Evolutionary conservation across 2,888 invertebrate genomes (phyloP), one percentile per base, ranked within the genome.

Genomic region (Ophraella communa): DNA sequence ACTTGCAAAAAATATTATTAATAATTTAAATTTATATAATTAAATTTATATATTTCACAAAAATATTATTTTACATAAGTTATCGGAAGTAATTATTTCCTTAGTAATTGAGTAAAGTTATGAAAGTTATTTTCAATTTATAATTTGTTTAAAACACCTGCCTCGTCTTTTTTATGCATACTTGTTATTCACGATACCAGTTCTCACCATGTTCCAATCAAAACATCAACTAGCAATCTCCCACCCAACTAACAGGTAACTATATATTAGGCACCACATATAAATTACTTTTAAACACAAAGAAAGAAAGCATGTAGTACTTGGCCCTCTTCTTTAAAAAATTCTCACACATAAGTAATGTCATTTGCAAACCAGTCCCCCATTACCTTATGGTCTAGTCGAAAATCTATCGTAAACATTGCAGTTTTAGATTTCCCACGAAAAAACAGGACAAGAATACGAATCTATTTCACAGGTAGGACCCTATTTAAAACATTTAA

Each of bases 371-470:
- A 64, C 69, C 66, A 53, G 69, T 65, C 67, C 66, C 69, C 66
- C 63, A 39, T 39, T 39, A 14, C 39, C 39, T 39, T 65, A 59
- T 47, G 56, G 58, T 66, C 67, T 67, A 70, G 69, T 58, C 64
- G 60, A 63, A 69, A 69, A 63, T 60, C 45, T 60, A 59, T 56
- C 23, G 62, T 54, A 65, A 66, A 66, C 66, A 62, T 69, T 55
- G 54, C 55, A 61, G 54, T 62, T 59, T 62, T 61, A 59, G 66
- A 64, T 71, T 72, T 73, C 71, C 71, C 73, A 73, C 71, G 73
- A 65, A 67, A 59, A 64, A 62, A 62, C 65, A 56, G 57, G 63
- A 67, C 66, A 64, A 61, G 49, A 59, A 67, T 60, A 66, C 55
- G 65, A 65, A 69, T 67, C 67, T 71, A 68, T 67, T 52, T 62